Evolutionary conservation across 2,888 invertebrate genomes (phyloP).

Genomic region (Cantharis flavilabris): DNA sequence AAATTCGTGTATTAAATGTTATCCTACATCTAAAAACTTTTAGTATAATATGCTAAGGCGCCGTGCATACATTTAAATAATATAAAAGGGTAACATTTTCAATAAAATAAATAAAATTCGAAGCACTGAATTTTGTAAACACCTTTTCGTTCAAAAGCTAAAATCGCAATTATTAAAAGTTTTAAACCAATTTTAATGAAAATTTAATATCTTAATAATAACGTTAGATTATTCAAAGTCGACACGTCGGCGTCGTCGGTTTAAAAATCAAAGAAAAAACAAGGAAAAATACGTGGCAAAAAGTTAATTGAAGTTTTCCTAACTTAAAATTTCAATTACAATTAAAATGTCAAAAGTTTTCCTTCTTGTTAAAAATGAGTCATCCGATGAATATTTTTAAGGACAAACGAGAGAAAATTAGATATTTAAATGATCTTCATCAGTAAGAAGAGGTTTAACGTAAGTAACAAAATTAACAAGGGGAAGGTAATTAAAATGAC

Average conservation of each 20-base stretch:
- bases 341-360: slow-evolving; percentile 7
- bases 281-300: background rate
- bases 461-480: slow-evolving; percentile 11
- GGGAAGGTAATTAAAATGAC: slow-evolving; percentile 9
- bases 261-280: background rate
- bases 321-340: slow-evolving; percentile 7
- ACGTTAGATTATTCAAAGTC: background rate
- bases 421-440: slow-evolving; percentile 11
- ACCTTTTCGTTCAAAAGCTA: background rate
- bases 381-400: slow-evolving; percentile 5
- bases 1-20: background rate
- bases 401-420: slow-evolving; percentile 10
- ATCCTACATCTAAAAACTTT: background rate
- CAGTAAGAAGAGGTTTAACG: background rate
- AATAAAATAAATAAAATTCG: background rate
- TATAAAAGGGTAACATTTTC: background rate
- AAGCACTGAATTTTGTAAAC: background rate
- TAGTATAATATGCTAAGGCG: background rate
- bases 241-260: background rate
- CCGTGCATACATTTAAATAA: background rate
- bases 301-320: background rate
- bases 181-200: background rate
- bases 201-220: background rate
- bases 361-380: background rate
- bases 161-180: background rate